Evolutionary conservation across 1,140 invertebrate genomes (phyloP), one percentile per base, ranked within the genome.

Genomic region (Diachasma alloeum): DNA sequence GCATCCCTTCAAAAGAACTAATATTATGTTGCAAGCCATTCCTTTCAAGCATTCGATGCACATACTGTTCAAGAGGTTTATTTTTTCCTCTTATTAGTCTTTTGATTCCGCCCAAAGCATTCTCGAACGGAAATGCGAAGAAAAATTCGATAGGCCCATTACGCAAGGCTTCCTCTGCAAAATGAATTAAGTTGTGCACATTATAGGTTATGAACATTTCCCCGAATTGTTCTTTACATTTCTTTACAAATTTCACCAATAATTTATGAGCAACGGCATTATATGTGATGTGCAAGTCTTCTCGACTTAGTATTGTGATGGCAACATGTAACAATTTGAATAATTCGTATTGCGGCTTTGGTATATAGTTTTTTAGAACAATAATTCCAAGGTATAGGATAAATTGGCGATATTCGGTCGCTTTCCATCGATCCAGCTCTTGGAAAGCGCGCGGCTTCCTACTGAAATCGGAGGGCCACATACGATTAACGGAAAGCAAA

Each of bases 221-320:
- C 46, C 26, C 48, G 17, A 56, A 73, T 15, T 11, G 15, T 19
- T 15, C 26, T 31, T 53, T 22, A 81, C 82, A 76, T 87, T 53
- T 53, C 4, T 4, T 8, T 6, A 53, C n/a, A 53, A 53, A 53
- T 53, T n/a, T 8, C 10, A 8, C 8, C 5, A 53, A 4, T 53
- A 53, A 53, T 4, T 53, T 17, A 4, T n/a, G 8, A 11, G 48
- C 48, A 4, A 15, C 4, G 8, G 17, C 8, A 17, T 53, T 53
- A 4, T 10, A 9, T 53, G 10, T 53, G 5, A 4, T 4, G n/a
- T 53, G 17, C 4, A 53, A n/a, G n/a, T 53, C 48, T 11, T 4
- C 8, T 5, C 48, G 6, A 4, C 6, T 5, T 10, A 53, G 48
- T 4, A 53, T 53, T 53, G 17, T 17, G 4, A 17, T 15, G 4